phyloP scores from a whole-genome alignment of 2,113 vertebrate species.

The Tenebrosternarchus preto region DNA sequence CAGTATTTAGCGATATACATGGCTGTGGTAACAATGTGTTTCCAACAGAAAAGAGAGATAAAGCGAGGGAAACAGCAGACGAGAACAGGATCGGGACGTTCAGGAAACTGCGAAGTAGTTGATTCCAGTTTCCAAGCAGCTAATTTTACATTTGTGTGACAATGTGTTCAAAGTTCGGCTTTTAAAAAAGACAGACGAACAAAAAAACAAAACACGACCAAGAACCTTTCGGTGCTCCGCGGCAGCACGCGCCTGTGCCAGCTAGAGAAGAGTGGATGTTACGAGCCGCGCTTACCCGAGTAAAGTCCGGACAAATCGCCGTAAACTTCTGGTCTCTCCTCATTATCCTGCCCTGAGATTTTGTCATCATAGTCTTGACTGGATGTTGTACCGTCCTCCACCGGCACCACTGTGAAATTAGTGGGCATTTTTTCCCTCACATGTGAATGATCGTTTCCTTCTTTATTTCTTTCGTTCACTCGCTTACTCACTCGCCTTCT shows the following conservation, averaged over 20 bases:
- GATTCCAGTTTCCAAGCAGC: conserved; percentile 8
- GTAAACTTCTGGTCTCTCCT: conserved; percentile 27
- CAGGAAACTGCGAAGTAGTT: conserved; percentile 25
- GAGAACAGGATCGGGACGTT: not conserved
- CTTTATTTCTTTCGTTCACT: not conserved
- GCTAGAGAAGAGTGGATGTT: not conserved
- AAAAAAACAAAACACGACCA: not conserved
- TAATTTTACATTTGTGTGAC: conserved; percentile 4
- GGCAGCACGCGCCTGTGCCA: not conserved
- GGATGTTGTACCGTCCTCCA: conserved; percentile 53
- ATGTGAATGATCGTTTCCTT: not conserved
- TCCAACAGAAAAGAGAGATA: not conserved
- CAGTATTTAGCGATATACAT: too few relatives aligned
- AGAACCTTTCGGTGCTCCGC: not conserved
- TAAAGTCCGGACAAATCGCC: not conserved
- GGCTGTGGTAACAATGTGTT: too few relatives aligned
- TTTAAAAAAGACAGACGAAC: not conserved
- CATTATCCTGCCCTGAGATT: conserved; percentile 33
- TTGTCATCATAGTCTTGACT: conserved; percentile 22
- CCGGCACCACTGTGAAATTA: conserved; percentile 64
- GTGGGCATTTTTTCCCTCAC: conserved; percentile 61
- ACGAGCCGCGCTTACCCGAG: conserved; percentile 50
- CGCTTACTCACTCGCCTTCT: conserved; percentile 6
- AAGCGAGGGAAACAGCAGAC: not conserved
- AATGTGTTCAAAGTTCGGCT: not conserved